A percentile compares a stretch with the other conserved stretches of the same genome.
Evolutionary conservation across 2,888 invertebrate species (phyloP).

Genomic region (Elysia crispata): DNA sequence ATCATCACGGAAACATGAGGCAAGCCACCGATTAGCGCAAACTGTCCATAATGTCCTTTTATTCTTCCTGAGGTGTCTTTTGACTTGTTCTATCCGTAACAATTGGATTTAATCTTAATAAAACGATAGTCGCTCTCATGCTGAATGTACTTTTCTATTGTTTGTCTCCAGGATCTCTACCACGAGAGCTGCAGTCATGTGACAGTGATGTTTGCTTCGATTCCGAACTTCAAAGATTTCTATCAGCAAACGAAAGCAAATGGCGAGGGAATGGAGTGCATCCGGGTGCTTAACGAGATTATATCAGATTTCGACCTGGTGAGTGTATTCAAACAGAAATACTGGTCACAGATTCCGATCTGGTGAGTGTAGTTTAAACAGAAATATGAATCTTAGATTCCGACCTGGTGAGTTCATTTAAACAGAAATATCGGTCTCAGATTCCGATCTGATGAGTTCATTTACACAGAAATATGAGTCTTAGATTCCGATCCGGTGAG

Average conservation of each 20-base stretch:
- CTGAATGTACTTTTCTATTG: no score
- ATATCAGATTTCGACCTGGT: slow-evolving; percentile 99
- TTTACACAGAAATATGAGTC: neutral
- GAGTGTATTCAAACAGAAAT: no score
- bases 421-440: no score
- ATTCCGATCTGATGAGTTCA: no score
- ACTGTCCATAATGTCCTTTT: no score
- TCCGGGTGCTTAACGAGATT: slow-evolving; percentile 95
- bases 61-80: no score
- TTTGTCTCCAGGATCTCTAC: slow-evolving; percentile 86
- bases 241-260: slow-evolving; percentile 98
- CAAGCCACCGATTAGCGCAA: neutral
- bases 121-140: no score
- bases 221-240: slow-evolving; percentile 98
- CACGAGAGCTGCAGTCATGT: slow-evolving; percentile 95
- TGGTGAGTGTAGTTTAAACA: no score
- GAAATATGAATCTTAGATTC: slow-evolving; percentile 82
- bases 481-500: slow-evolving; percentile 94
- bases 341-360: no score
- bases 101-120: no score
- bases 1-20: slow-evolving; percentile 79
- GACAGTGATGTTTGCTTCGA: slow-evolving; percentile 98
- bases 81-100: no score
- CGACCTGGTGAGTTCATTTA: slow-evolving; percentile 87
- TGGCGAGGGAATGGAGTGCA: slow-evolving; percentile 95